These are phyloP conservation scores for Fragum fragum DNA, from an alignment of 2,888 invertebrate species.

Conservation along the genomic window DNA sequence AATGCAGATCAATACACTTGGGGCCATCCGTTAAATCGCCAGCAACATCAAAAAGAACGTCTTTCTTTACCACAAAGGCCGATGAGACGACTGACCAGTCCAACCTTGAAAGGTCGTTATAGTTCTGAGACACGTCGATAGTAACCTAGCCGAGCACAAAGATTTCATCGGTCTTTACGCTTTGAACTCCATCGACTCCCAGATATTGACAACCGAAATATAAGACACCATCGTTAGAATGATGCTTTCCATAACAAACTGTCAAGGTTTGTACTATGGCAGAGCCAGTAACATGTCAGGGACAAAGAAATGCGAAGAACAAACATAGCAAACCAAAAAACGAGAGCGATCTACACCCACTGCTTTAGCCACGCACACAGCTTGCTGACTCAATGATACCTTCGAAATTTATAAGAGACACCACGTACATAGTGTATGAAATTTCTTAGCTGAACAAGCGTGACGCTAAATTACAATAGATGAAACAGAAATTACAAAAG, in stretches of 20 bases:
- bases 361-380: conserved; percentile 35
- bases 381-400: conserved; percentile 37
- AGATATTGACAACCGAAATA: conserved; percentile 48
- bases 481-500: no score
- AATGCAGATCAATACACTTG: conserved; percentile 61
- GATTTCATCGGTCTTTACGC: conserved; percentile 67
- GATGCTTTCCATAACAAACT: conserved; percentile 54
- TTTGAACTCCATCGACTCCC: conserved; percentile 46
- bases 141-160: conserved; percentile 58
- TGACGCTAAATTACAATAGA: no score
- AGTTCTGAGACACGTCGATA: conserved; percentile 60
- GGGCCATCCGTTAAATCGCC: conserved; percentile 52
- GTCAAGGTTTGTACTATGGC: conserved; percentile 67
- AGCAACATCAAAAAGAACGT: conserved; percentile 11
- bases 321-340: conserved; percentile 35
- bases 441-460: no score
- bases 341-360: conserved; percentile 63
- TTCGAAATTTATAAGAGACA: conserved; percentile 16
- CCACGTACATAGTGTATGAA: no score
- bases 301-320: conserved; percentile 55
- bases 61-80: conserved; percentile 62
- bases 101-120: conserved; percentile 69
- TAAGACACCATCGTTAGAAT: conserved; percentile 59
- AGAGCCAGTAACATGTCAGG: conserved; percentile 65
- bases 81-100: conserved; percentile 69